Conservation (phyloP, 2,797 vertebrate genomes). For the Macroramphosus scolopax region DNA sequence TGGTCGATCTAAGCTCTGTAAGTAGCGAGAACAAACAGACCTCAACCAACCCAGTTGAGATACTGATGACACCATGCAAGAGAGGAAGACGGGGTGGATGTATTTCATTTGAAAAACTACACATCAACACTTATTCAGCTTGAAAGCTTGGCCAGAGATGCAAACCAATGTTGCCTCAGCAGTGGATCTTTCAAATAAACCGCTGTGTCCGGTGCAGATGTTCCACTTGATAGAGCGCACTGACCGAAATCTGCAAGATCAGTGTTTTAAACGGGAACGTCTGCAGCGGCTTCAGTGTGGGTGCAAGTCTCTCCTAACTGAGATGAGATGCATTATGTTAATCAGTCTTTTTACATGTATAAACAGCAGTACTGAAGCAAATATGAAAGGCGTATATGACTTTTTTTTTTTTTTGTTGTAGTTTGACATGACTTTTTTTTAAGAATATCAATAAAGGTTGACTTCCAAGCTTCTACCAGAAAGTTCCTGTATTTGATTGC, state of each 20-base stretch:
- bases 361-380: conserved; percentile 71
- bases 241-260: no score
- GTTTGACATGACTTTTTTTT: conserved; percentile 62
- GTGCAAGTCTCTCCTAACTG: conserved; percentile 1
- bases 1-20: no score
- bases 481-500: conserved; percentile 22
- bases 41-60: no score
- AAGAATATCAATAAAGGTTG: conserved; percentile 80
- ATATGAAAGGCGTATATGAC: conserved; percentile 67
- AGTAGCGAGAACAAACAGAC: no score
- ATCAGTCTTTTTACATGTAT: conserved; percentile 60
- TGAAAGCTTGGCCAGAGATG: background rate
- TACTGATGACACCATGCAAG: no score
- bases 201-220: no score
- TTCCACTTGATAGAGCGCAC: no score
- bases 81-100: background rate
- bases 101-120: no score
- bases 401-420: conserved; percentile 30
- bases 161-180: no score
- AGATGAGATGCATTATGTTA: conserved; percentile 52
- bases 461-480: conserved; percentile 67
- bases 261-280: conserved; percentile 2
- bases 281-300: background rate
- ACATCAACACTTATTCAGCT: no score
- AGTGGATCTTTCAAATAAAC: background rate